These are phyloP conservation scores for Syngnathus floridae DNA, from an alignment of 2,113 vertebrate species.

Conservation along the genomic window DNA sequence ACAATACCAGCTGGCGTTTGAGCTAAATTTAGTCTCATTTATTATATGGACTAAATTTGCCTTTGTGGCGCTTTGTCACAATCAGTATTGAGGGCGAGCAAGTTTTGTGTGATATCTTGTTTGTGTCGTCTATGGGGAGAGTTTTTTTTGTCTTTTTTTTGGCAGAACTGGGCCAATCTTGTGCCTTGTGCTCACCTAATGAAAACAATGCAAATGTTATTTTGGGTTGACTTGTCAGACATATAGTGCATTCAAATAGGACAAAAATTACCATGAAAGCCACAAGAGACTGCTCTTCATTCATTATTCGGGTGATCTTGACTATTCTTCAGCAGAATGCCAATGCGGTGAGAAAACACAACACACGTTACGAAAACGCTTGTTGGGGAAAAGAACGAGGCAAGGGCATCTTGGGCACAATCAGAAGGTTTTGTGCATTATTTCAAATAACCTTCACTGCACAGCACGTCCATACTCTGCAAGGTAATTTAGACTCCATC, in stretches of 20 bases:
- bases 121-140: slow-evolving; percentile 56
- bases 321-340: slow-evolving; percentile 4
- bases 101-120: slow-evolving; percentile 41
- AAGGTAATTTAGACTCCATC: slow-evolving; percentile 12
- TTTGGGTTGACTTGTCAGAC: slow-evolving; percentile 41
- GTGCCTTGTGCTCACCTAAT: slow-evolving; percentile 41
- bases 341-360: neutral
- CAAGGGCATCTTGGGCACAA: slow-evolving; percentile 15
- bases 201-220: slow-evolving; percentile 51
- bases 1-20: slow-evolving; percentile 17
- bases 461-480: slow-evolving; percentile 2
- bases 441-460: slow-evolving; percentile 10
- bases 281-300: slow-evolving; percentile 11
- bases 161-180: slow-evolving; percentile 60
- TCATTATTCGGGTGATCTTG: slow-evolving; percentile 34
- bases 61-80: slow-evolving; percentile 30
- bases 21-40: slow-evolving; percentile 39
- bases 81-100: slow-evolving; percentile 46
- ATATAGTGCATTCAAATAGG: slow-evolving; percentile 47
- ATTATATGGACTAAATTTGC: slow-evolving; percentile 50
- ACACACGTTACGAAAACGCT: slow-evolving; percentile 6
- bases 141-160: slow-evolving; percentile 13
- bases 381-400: slow-evolving; percentile 11
- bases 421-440: slow-evolving; percentile 1
- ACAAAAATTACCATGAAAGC: slow-evolving; percentile 42